These are phyloP conservation scores for Pseudachorutes palmiensis DNA, from an alignment of 1,140 invertebrate genomes.

Conservation along the genomic window DNA sequence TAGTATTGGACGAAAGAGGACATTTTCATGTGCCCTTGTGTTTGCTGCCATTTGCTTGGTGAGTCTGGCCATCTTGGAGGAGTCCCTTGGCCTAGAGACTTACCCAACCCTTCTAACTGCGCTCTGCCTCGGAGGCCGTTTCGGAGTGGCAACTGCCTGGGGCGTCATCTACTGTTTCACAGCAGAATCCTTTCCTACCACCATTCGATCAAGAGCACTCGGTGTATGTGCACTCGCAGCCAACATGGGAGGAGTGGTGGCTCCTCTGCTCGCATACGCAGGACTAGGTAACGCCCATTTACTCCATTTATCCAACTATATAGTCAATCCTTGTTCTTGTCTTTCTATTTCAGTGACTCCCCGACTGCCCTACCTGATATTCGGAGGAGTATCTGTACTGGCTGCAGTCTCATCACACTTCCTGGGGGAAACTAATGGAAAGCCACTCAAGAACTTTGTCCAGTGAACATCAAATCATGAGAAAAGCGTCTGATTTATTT, in stretches of 20 bases:
- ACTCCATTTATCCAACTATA: neutral
- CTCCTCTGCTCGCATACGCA: conserved; percentile 12
- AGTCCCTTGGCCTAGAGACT: too few species aligned
- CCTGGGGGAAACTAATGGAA: conserved; percentile 6
- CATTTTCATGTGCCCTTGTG: neutral
- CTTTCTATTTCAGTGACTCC: neutral
- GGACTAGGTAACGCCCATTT: neutral
- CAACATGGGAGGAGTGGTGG: conserved; percentile 10
- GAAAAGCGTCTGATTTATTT: too few species aligned
- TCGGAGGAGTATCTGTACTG: neutral
- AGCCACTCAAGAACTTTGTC: conserved; percentile 10
- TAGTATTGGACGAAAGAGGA: neutral
- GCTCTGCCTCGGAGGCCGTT: conserved; percentile 5
- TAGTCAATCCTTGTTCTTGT: neutral
- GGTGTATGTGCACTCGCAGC: conserved; percentile 1
- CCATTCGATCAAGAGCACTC: neutral
- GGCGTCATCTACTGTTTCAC: conserved; percentile 23
- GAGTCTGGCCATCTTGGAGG: neutral
- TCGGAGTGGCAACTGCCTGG: neutral
- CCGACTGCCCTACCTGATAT: neutral
- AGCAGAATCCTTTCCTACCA: conserved; percentile 20
- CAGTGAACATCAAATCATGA: too few species aligned
- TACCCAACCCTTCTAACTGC: too few species aligned
- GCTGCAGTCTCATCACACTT: neutral
- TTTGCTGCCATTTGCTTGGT: neutral